Percentiles rank a stretch among this genome's conserved stretches.
These are phyloP conservation scores for Pristionchus arcanus DNA, from an alignment of 2,888 invertebrate genomes.

Conservation along the genomic window DNA sequence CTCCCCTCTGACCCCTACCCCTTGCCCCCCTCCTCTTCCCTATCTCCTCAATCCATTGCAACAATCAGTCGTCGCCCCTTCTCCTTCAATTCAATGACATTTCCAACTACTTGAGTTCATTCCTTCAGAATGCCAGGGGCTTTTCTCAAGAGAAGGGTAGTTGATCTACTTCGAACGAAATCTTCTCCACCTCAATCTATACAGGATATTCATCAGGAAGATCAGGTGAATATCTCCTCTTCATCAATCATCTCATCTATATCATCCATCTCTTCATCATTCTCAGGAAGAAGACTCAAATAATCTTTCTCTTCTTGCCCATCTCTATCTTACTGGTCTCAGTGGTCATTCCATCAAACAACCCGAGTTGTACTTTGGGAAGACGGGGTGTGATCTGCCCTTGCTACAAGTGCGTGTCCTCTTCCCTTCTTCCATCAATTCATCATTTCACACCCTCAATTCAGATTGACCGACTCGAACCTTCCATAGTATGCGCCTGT, in stretches of 20 bases:
- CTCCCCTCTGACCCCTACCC: constrained; percentile 42
- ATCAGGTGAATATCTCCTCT: not conserved
- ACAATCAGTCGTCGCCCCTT: constrained; percentile 36
- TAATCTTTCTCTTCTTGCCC: constrained; percentile 42
- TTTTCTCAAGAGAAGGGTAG: constrained; percentile 51
- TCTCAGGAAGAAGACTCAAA: constrained; percentile 21
- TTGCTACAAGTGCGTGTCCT: constrained; percentile 49
- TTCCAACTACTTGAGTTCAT: constrained; percentile 19
- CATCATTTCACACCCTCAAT: constrained; percentile 54
- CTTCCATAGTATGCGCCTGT: constrained; percentile 83
- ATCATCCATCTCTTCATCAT: not conserved
- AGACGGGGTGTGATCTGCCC: constrained; percentile 69
- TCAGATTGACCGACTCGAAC: constrained; percentile 64
- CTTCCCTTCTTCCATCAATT: not conserved
- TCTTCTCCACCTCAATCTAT: constrained; percentile 24
- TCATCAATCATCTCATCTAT: not conserved
- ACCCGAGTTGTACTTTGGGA: constrained; percentile 66
- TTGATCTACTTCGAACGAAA: constrained; percentile 54
- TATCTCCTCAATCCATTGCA: constrained; percentile 30
- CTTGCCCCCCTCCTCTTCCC: constrained; percentile 41
- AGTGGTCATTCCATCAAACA: constrained; percentile 49
- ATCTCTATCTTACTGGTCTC: constrained; percentile 54
- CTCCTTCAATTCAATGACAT: constrained; percentile 38
- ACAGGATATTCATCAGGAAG: not conserved
- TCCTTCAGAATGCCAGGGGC: constrained; percentile 34